These are phyloP conservation scores for Motacilla alba DNA, from an alignment of 2,113 vertebrate genomes.

Conservation along the genomic window DNA sequence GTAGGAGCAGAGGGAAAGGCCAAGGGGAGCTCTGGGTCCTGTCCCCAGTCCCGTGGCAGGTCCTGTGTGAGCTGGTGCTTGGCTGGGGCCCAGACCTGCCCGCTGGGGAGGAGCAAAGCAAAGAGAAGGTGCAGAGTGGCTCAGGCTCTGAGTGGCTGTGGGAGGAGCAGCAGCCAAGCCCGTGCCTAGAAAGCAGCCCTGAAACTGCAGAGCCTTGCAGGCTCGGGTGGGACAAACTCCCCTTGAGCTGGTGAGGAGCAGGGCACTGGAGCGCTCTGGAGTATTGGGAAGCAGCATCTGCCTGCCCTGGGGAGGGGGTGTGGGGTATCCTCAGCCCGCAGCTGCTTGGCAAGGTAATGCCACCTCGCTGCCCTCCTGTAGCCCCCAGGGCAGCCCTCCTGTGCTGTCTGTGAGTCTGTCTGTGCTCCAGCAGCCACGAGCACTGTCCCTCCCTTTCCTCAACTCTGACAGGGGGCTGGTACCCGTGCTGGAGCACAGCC, in stretches of 20 bases:
- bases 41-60: not conserved
- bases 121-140: slow-evolving; percentile 13
- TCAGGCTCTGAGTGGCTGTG: not conserved
- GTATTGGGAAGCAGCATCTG: not conserved
- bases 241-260: not conserved
- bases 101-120: not conserved
- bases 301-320: not conserved
- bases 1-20: not conserved
- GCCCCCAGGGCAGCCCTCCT: not conserved
- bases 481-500: not conserved
- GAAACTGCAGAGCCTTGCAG: not conserved
- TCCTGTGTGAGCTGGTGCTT: not conserved
- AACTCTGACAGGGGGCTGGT: not conserved
- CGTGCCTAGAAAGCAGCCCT: not conserved
- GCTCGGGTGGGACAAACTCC: not conserved
- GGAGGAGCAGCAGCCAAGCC: not conserved
- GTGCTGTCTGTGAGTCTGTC: fast-evolving
- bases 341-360: not conserved
- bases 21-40: not conserved
- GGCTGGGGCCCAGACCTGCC: not conserved
- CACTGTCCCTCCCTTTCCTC: not conserved
- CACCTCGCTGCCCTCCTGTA: not conserved
- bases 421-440: not conserved
- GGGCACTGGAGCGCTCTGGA: fast-evolving
- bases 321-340: not conserved